These are phyloP conservation scores for Hirundichthys speculiger DNA, from an alignment of 2,113 vertebrate genomes.

Conservation along the genomic window DNA sequence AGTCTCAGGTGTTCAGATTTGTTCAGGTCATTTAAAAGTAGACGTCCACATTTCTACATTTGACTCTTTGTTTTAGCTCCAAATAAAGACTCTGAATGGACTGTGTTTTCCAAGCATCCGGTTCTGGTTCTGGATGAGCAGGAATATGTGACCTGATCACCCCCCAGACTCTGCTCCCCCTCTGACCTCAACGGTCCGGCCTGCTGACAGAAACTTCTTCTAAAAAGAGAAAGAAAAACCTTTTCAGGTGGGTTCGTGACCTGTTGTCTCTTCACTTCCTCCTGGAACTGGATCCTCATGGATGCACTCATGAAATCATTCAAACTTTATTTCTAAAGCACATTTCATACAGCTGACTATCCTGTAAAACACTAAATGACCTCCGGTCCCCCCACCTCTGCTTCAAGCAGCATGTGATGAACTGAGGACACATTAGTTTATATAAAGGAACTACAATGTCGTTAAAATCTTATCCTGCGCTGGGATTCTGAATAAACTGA, in stretches of 20 bases:
- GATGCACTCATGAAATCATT: too few relatives aligned
- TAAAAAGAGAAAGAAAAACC: constrained; percentile 2
- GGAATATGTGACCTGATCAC: constrained; percentile 70
- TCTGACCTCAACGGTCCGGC: constrained; percentile 32
- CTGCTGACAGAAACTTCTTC: constrained; percentile 40
- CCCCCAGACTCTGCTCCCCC: constrained; percentile 58
- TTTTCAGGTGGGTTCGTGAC: constrained; percentile 5
- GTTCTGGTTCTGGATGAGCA: constrained; percentile 31
- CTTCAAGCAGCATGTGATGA: too few relatives aligned
- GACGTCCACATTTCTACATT: too few relatives aligned
- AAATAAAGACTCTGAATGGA: not conserved
- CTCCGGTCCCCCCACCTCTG: too few relatives aligned
- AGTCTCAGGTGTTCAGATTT: constrained; percentile 37
- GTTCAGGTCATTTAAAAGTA: not conserved
- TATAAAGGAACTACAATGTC: too few relatives aligned
- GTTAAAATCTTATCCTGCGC: too few relatives aligned
- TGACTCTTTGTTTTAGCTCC: not conserved
- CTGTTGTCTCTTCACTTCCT: constrained; percentile 7
- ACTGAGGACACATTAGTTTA: too few relatives aligned
- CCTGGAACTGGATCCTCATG: not conserved
- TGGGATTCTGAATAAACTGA: too few relatives aligned
- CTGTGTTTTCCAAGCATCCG: not conserved
- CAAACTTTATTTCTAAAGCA: too few relatives aligned
- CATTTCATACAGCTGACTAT: too few relatives aligned
- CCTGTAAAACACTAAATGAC: too few relatives aligned